Percentiles rank a stretch among this genome's conserved stretches.
These are phyloP conservation scores for Melanotaenia parkinsoni DNA, from an alignment of 2,797 vertebrate species.

Conservation along the genomic window DNA sequence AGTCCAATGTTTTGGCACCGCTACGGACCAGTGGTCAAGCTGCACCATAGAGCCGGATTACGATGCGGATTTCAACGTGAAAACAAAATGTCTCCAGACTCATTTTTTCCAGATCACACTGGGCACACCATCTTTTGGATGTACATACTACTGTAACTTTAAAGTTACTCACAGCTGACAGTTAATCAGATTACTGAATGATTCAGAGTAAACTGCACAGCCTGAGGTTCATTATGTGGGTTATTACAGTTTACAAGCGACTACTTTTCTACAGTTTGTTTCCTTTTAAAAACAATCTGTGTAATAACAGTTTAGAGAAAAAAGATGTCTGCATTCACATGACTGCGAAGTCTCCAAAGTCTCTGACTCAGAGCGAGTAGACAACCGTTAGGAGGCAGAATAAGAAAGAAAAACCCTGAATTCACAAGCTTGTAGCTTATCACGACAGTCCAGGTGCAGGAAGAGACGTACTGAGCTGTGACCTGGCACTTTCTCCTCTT, in stretches of 20 bases:
- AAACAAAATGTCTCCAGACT: too few species aligned
- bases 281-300: slow-evolving; percentile 15
- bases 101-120: too few species aligned
- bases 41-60: too few species aligned
- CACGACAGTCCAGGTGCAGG: slow-evolving; percentile 50
- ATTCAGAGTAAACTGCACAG: background rate
- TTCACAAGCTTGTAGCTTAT: slow-evolving; percentile 53
- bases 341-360: slow-evolving; percentile 35
- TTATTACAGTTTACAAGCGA: background rate
- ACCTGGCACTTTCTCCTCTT: slow-evolving; percentile 35
- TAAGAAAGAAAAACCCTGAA: slow-evolving; percentile 26
- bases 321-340: slow-evolving; percentile 10
- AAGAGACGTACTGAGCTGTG: slow-evolving; percentile 46
- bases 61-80: too few species aligned
- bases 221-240: too few species aligned
- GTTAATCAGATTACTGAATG: too few species aligned
- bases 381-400: slow-evolving; percentile 36
- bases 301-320: background rate
- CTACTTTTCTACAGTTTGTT: slow-evolving; percentile 7
- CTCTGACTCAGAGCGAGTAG: slow-evolving; percentile 22
- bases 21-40: too few species aligned
- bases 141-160: background rate
- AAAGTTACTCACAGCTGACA: slow-evolving; percentile 1
- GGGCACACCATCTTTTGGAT: background rate
- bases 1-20: too few species aligned